Conservation (phyloP, 2,888 invertebrate genomes). For the Chouioia cunea region DNA sequence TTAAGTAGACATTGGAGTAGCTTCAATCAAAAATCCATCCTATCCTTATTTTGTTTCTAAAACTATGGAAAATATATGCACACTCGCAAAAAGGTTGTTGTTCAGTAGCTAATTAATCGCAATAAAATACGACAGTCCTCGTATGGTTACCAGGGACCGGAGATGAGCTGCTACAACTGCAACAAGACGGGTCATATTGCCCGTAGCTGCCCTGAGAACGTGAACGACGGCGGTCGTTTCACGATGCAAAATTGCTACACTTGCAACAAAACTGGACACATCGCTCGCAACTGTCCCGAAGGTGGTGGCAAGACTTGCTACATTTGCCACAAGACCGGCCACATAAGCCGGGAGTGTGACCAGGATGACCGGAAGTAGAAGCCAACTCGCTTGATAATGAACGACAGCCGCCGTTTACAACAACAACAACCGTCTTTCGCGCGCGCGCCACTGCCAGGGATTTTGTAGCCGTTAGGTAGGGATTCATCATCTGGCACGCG, state of each 20-base stretch:
- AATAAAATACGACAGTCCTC: background rate
- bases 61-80: no score
- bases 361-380: slow-evolving; percentile 79
- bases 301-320: slow-evolving; percentile 84
- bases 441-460: slow-evolving; percentile 60
- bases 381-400: slow-evolving; percentile 62
- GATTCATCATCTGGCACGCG: slow-evolving; percentile 35
- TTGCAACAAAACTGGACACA: slow-evolving; percentile 81
- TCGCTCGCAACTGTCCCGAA: slow-evolving; percentile 75
- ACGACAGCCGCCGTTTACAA: slow-evolving; percentile 58
- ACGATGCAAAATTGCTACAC: slow-evolving; percentile 73
- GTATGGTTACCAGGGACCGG: slow-evolving; percentile 58
- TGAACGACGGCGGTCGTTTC: slow-evolving; percentile 70
- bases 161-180: slow-evolving; percentile 91
- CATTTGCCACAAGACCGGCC: slow-evolving; percentile 91
- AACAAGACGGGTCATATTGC: slow-evolving; percentile 94
- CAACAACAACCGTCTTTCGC: slow-evolving; percentile 55
- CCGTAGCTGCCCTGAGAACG: slow-evolving; percentile 84
- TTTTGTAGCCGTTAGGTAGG: slow-evolving; percentile 63
- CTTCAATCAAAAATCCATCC: no score
- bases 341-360: slow-evolving; percentile 91
- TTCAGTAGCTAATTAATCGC: slow-evolving; percentile 5
- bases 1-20: no score
- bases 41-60: no score
- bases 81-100: no score